These are phyloP conservation scores for Cryptocephalus moraei DNA, from an alignment of 2,888 invertebrate species.

Conservation along the genomic window DNA sequence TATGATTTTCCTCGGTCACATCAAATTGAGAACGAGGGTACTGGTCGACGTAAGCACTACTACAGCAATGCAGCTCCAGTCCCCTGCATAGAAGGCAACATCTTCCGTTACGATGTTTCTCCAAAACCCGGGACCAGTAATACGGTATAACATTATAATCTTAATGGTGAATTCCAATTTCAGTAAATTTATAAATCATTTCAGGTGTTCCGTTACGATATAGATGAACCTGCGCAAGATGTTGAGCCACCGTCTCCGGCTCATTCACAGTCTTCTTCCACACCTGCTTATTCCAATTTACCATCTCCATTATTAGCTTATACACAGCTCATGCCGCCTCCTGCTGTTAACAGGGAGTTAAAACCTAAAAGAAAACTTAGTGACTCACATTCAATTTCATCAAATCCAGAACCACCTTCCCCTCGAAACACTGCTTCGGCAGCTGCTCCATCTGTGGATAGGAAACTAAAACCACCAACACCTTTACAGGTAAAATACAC, in stretches of 20 bases:
- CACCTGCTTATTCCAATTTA: slow-evolving; percentile 48
- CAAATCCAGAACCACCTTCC: slow-evolving; percentile 35
- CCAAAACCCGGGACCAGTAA: slow-evolving; percentile 33
- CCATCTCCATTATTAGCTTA: slow-evolving; percentile 41
- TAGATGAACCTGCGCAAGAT: slow-evolving; percentile 17
- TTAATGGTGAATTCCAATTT: neutral
- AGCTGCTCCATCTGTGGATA: slow-evolving; percentile 48
- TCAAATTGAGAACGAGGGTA: slow-evolving; percentile 36
- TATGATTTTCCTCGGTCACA: slow-evolving; percentile 66
- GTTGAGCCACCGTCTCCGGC: slow-evolving; percentile 41
- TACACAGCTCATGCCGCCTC: slow-evolving; percentile 35
- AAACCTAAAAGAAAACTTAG: slow-evolving; percentile 57
- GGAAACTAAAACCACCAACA: slow-evolving; percentile 50
- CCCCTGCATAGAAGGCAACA: slow-evolving; percentile 38
- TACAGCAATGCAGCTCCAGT: slow-evolving; percentile 53
- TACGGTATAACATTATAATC: slow-evolving; percentile 9
- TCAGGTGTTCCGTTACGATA: slow-evolving; percentile 33
- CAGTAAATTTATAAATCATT: slow-evolving; percentile 1
- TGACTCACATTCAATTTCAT: slow-evolving; percentile 37
- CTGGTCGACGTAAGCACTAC: slow-evolving; percentile 40
- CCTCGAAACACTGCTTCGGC: slow-evolving; percentile 19
- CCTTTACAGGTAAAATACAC: slow-evolving; percentile 33
- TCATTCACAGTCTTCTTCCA: slow-evolving; percentile 41
- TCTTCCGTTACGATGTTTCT: slow-evolving; percentile 49
- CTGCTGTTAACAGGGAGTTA: slow-evolving; percentile 67